A percentile compares a stretch with the other conserved stretches of the same genome.
Evolutionary conservation across 2,888 invertebrate species (phyloP).

Genomic region (Digitonthophagus gazella): DNA sequence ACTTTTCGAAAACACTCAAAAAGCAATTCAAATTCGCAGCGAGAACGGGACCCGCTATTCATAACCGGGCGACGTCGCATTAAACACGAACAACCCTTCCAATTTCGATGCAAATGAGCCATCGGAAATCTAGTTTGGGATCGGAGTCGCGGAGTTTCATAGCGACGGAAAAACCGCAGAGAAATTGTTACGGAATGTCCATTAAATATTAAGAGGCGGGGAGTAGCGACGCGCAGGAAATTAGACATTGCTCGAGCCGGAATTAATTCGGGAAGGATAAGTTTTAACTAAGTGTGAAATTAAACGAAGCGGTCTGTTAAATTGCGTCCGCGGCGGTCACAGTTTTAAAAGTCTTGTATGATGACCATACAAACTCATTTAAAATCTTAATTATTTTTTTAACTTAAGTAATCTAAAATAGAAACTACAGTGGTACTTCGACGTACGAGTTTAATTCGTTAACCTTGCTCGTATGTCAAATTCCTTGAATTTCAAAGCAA

Average conservation of each 20-base stretch:
- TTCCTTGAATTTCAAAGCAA: too few relatives aligned
- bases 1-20: background rate
- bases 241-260: slow-evolving; percentile 7
- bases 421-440: too few relatives aligned
- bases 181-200: slow-evolving; percentile 6
- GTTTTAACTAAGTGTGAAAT: slow-evolving; percentile 31
- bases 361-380: too few relatives aligned
- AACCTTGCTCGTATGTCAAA: too few relatives aligned
- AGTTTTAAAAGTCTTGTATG: too few relatives aligned
- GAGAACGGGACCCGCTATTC: background rate
- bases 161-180: background rate
- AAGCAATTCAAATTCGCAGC: background rate
- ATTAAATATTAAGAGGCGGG: slow-evolving; percentile 25
- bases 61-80: background rate
- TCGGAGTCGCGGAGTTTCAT: background rate
- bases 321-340: slow-evolving; percentile 21
- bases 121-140: slow-evolving; percentile 13
- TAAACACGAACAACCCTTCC: slow-evolving; percentile 15
- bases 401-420: too few relatives aligned
- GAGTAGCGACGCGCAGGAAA: slow-evolving; percentile 14
- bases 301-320: slow-evolving; percentile 30
- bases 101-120: slow-evolving; percentile 16
- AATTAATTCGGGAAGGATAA: slow-evolving; percentile 28
- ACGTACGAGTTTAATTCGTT: too few relatives aligned
- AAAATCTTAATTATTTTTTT: too few relatives aligned